Conservation (phyloP, 2,888 invertebrate genomes). For the Drosophila multiciliata region DNA sequence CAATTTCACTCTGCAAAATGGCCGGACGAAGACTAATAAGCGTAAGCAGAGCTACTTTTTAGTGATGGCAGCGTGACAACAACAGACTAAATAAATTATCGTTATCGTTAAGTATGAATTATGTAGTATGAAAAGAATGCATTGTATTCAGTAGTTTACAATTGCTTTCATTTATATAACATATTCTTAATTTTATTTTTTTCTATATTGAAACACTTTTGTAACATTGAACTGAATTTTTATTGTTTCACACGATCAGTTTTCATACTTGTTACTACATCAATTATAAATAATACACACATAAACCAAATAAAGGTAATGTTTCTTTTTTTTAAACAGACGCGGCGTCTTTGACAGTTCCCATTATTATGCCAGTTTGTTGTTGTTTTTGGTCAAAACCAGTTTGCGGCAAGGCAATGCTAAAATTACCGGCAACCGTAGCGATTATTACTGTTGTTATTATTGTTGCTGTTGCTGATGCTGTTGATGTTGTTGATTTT, state of each 20-base stretch:
- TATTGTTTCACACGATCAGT: not conserved
- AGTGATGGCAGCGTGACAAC: conserved; percentile 36
- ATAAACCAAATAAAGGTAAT: conserved; percentile 29
- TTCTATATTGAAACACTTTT: not conserved
- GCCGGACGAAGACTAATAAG: conserved; percentile 37
- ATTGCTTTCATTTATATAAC: not conserved
- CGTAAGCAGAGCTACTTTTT: conserved; percentile 15
- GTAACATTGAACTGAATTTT: not conserved
- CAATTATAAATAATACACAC: conserved; percentile 42
- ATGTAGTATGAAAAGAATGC: not conserved
- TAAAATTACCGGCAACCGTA: conserved; percentile 67
- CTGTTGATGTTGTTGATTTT: conserved; percentile 19
- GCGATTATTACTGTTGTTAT: conserved; percentile 38
- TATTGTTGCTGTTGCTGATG: conserved; percentile 6
- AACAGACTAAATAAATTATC: not conserved
- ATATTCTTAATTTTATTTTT: not conserved
- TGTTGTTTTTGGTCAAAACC: conserved; percentile 56
- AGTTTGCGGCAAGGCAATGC: conserved; percentile 66
- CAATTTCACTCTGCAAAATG: conserved; percentile 48
- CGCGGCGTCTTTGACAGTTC: conserved; percentile 54
- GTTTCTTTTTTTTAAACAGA: conserved; percentile 43
- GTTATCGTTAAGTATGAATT: not conserved
- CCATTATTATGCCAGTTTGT: conserved; percentile 18
- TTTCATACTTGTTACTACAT: conserved; percentile 31
- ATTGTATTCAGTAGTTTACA: not conserved